Evolutionary conservation across 2,113 vertebrate species (phyloP), one percentile per base, ranked within the genome.

Genomic region (Aramus guarauna): DNA sequence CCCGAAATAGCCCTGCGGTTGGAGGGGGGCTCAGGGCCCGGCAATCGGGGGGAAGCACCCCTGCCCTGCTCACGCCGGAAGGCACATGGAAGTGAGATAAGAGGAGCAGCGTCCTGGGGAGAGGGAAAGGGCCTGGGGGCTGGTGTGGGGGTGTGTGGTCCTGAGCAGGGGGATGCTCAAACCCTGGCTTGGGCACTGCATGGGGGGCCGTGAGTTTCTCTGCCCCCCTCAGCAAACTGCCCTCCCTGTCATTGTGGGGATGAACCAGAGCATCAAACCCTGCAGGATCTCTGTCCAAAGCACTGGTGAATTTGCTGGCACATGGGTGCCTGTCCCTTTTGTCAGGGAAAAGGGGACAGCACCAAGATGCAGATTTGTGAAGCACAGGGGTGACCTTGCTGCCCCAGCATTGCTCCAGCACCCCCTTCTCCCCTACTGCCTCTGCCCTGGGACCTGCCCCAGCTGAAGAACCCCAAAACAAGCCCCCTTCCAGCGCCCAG

Each of bases 31-130:
- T 90, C 20, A 3, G 60, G 41, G 62, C 76, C 53, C 6, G 3
- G 74, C 3, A 27, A 95, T 84, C 60, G 3, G 74, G n/a, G 60
- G 92, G 85, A 93, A 95, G 82, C 77, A 96, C 88, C 81, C 59
- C 88, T 92, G 89, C 94, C 84, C 86, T 58, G 91, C 79, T 89
- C 88, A 10, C 0, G 29, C 94, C 76, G 95, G 95, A 96, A 92
- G 72, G 67, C 36, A 32, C 52, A 1, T 20, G 97, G 97, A 97
- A 97, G 85, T 24, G 82, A 83, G 97, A 97, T 97, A 97, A 97
- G 92, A 90, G 77, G 74, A 94, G 75, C 74, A 88, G 87, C 1
- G 36, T 68, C 69, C 84, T 3, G 8, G 59, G 74, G 67, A 95
- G 81, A 88, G 76, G 64, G 79, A 91, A 62, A 81, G 63, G 59